These are phyloP conservation scores for Meta bourneti DNA, from an alignment of 2,888 invertebrate genomes.

Conservation along the genomic window DNA sequence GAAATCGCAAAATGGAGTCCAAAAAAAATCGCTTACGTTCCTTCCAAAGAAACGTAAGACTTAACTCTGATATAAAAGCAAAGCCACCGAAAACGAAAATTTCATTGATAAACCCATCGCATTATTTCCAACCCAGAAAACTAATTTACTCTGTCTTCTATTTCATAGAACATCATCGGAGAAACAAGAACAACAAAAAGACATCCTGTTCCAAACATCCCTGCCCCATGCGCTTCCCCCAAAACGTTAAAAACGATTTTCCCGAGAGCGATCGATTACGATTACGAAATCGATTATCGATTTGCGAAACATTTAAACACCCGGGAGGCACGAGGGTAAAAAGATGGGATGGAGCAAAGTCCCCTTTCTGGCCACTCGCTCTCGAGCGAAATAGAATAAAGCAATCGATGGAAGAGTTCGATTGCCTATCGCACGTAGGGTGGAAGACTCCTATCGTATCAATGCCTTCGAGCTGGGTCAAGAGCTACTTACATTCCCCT, in stretches of 20 bases:
- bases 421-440: conserved; percentile 32
- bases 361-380: not conserved
- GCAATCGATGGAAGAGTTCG: conserved; percentile 33
- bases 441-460: conserved; percentile 14
- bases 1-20: too few relatives aligned
- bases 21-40: too few relatives aligned
- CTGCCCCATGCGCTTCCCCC: not conserved
- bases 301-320: conserved; percentile 55
- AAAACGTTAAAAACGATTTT: conserved; percentile 48
- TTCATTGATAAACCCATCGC: too few relatives aligned
- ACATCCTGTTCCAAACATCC: too few relatives aligned
- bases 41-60: too few relatives aligned
- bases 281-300: conserved; percentile 65
- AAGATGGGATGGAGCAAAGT: not conserved
- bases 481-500: conserved; percentile 16
- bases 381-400: conserved; percentile 38
- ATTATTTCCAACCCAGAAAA: too few relatives aligned
- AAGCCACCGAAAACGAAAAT: too few relatives aligned
- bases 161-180: too few relatives aligned
- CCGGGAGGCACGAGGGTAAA: conserved; percentile 12
- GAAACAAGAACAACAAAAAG: too few relatives aligned
- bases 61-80: too few relatives aligned
- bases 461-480: not conserved
- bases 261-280: conserved; percentile 43
- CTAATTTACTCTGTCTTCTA: too few relatives aligned